Conservation (phyloP, 2,797 vertebrate species). For the Typhlichthys eigenmanni region DNA sequence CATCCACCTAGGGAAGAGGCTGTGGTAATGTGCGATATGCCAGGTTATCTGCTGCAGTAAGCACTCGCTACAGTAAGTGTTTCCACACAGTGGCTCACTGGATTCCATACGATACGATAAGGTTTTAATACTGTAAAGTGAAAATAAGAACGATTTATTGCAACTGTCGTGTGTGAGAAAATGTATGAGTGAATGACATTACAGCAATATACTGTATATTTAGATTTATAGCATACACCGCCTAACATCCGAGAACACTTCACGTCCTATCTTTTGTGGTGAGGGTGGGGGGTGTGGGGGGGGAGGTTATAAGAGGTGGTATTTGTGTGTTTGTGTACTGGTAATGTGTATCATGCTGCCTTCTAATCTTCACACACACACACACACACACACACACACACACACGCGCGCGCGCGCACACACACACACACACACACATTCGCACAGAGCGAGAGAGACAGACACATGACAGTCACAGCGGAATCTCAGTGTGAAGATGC, state of each 20-base stretch:
- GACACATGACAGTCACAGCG: constrained; percentile 39
- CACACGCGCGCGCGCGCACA: constrained; percentile 3
- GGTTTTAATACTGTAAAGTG: constrained; percentile 1
- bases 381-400: constrained; percentile 13
- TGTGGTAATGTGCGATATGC: constrained; percentile 63
- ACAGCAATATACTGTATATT: neutral
- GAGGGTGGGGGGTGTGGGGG: too few relatives aligned
- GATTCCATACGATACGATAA: constrained; percentile 36
- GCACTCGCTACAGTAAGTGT: constrained; percentile 14
- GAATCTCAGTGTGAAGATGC: constrained; percentile 50
- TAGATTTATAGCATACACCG: neutral
- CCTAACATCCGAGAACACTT: neutral
- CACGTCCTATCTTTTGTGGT: neutral
- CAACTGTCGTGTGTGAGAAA: constrained; percentile 35
- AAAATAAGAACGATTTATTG: constrained; percentile 5
- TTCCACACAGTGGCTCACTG: constrained; percentile 51
- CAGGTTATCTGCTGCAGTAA: constrained; percentile 59
- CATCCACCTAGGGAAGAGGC: constrained; percentile 70
- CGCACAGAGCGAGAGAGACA: neutral
- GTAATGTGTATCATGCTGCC: too few relatives aligned
- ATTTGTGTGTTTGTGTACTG: too few relatives aligned
- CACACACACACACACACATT: constrained; percentile 2
- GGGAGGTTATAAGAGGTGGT: too few relatives aligned
- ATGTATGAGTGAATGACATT: neutral
- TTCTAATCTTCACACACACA: constrained; percentile 15